Base-by-base conservation (phyloP, 2,888 invertebrate genomes). In the Netelia fuscicornis region DNA sequence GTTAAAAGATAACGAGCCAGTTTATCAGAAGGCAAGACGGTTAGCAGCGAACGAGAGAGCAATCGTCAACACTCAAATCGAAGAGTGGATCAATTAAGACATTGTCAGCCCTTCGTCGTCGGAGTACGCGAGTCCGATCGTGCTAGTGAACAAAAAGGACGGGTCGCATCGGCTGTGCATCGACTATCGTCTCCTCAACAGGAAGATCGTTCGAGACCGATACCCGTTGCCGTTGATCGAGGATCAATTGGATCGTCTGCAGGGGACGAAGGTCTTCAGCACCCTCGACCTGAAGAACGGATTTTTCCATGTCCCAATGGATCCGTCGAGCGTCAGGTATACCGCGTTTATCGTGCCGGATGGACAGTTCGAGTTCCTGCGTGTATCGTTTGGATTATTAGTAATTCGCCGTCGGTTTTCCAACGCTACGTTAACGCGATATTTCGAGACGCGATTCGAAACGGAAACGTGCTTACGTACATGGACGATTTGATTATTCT, bases 231-330 rank as follows among this genome's bases (percentile, higher is more conserved):
- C 90, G 0, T 30, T 89, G 25, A 90, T 90, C 25, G 87, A 89
- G 62, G 89, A 89, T 58, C 81, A 84, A 20, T 44, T 89, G 2
- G 89, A 89, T 58, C 30, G 58, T 20, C 62, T 89, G 20, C 67
- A 77, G 48, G 74, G 72, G 9, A 83, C 85, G 1, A 76, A 17
- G 30, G 25, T 86, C 8, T 89, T 88, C 67, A 84, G 81, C 9
- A 83, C 86, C 8, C 54, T 90, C 8, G 89, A 89, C 60, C 70
- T 90, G 17, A 87, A 85, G 62, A 86, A 90, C 23, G 89, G 89
- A n/a, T 90, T 91, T 77, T 90, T 89, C 17, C 91, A 92, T 44
- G 90, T 91, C 1, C 72, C 80, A 0, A 64, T 92, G 0, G 86
- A 88, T 0, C 74, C 85, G 58, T 42, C 83, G 9, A 90, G 90